Evolutionary conservation across 2,797 vertebrate species (phyloP).

Genomic region (Falco berigora): DNA sequence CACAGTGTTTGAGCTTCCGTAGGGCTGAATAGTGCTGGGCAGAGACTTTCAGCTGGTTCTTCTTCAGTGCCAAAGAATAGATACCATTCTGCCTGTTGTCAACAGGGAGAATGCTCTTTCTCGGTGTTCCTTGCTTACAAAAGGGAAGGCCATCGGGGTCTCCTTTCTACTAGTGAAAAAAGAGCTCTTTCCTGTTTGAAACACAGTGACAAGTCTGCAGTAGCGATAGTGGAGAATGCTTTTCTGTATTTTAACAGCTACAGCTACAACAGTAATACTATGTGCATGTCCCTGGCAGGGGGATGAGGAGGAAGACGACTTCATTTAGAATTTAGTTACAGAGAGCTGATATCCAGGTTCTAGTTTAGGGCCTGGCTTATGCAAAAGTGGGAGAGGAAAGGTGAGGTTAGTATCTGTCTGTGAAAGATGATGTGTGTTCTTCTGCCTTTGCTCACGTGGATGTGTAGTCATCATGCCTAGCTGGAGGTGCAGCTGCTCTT

Average conservation of each 20-base stretch:
- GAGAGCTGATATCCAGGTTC: background rate
- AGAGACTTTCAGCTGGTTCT: background rate
- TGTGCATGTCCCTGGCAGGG: background rate
- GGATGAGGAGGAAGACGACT: background rate
- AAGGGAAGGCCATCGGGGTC: fast-evolving
- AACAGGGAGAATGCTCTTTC: background rate
- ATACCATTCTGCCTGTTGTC: background rate
- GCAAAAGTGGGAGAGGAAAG: background rate
- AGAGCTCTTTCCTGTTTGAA: background rate
- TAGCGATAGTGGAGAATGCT: background rate
- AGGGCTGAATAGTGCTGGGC: background rate
- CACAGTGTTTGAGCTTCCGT: background rate
- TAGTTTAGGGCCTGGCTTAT: background rate
- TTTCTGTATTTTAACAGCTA: background rate
- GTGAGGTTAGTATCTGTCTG: background rate
- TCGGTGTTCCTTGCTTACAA: background rate
- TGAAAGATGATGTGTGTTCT: background rate
- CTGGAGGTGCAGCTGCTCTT: background rate
- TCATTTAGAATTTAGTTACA: background rate
- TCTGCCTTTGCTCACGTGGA: background rate
- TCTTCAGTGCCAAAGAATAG: background rate
- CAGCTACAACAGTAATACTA: background rate
- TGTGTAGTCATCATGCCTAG: background rate
- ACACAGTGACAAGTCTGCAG: background rate
- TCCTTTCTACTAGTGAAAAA: too few relatives aligned